Evolutionary conservation across 1,140 invertebrate species (phyloP).

Genomic region (Bombus sibiricus): DNA sequence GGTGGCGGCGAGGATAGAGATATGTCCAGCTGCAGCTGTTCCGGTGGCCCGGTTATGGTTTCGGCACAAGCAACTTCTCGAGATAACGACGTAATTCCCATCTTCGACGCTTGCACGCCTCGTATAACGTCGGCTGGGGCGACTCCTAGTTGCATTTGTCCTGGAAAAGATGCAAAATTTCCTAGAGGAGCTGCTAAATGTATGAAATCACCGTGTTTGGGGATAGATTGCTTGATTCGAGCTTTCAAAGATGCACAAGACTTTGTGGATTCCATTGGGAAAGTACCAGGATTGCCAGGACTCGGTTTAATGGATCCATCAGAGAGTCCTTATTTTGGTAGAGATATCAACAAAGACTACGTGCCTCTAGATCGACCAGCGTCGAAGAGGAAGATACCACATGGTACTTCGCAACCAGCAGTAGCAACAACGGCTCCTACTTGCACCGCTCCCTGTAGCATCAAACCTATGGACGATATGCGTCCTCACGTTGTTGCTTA

Average conservation of each 20-base stretch:
- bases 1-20: conserved; percentile 49
- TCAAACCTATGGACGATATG: background rate
- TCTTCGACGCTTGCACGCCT: background rate
- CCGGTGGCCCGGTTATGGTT: background rate
- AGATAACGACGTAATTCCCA: background rate
- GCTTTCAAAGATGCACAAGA: conserved; percentile 74
- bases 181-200: conserved; percentile 40
- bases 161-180: conserved; percentile 51
- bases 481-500: background rate
- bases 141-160: conserved; percentile 51
- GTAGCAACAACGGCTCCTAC: background rate
- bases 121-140: background rate
- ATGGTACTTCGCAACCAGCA: background rate
- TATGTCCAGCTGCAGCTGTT: conserved; percentile 23
- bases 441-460: conserved; percentile 61
- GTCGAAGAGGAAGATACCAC: background rate
- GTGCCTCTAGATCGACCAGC: conserved; percentile 5
- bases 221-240: conserved; percentile 72
- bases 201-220: conserved; percentile 63
- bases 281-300: conserved; percentile 72
- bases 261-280: conserved; percentile 76
- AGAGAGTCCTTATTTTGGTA: conserved; percentile 76
- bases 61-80: background rate
- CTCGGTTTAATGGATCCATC: conserved; percentile 75
- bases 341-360: conserved; percentile 45